Conservation (phyloP, 2,797 vertebrate genomes). For the Anguilla obscura region DNA sequence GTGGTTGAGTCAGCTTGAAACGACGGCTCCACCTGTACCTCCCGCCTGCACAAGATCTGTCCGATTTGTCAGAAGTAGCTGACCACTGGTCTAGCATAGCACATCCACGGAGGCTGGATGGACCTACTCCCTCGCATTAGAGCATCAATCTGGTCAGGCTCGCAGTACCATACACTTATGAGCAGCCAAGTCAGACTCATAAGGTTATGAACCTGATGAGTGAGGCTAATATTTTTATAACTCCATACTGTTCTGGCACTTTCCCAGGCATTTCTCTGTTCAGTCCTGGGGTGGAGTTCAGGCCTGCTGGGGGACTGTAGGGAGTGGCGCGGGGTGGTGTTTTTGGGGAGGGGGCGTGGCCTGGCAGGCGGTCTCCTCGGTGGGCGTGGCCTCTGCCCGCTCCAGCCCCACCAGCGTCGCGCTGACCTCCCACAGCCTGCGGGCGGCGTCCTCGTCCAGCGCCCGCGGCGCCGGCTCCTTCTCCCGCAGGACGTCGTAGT, state of each 20-base stretch:
- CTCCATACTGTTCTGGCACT: not conserved
- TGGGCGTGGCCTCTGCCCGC: not conserved
- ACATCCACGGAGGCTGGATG: not conserved
- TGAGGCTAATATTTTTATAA: not conserved
- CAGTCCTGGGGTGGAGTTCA: not conserved
- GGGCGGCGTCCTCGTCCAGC: slow-evolving; percentile 71
- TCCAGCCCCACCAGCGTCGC: slow-evolving; percentile 75
- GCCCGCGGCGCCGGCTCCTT: slow-evolving; percentile 78
- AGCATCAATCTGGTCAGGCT: not conserved
- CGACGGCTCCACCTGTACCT: not conserved
- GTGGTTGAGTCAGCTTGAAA: too few species aligned
- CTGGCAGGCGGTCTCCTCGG: not conserved
- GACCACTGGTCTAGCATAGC: not conserved
- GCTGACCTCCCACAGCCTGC: slow-evolving; percentile 79
- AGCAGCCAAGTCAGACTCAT: too few species aligned
- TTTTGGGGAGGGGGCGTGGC: not conserved
- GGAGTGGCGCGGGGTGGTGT: not conserved
- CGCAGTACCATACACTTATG: too few species aligned
- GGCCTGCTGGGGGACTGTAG: not conserved
- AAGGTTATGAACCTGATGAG: not conserved
- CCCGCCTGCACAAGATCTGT: not conserved
- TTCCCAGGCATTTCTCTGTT: not conserved
- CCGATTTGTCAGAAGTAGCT: not conserved
- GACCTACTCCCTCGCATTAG: not conserved
- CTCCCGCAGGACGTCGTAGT: slow-evolving; percentile 79